Conservation (phyloP, 2,113 vertebrate species). For the Lophius piscatorius region DNA sequence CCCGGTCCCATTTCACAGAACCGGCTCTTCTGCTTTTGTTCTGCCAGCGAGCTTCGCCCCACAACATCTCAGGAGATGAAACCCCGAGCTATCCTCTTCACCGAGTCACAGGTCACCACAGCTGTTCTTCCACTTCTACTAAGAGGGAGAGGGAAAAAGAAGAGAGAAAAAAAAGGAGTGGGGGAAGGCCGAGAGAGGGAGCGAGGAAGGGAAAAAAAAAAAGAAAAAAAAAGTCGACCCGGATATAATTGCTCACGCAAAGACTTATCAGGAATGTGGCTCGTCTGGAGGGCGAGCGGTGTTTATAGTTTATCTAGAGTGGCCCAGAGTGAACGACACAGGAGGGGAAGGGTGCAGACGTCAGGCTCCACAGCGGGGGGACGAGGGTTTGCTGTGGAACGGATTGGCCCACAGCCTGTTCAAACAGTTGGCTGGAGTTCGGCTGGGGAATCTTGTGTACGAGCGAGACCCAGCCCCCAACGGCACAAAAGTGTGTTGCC, state of each 20-base stretch:
- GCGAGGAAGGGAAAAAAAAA: background rate
- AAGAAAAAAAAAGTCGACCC: slow-evolving; percentile 63
- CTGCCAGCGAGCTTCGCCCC: slow-evolving; percentile 9
- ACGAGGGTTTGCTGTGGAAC: slow-evolving; percentile 53
- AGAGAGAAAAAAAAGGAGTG: slow-evolving; percentile 4
- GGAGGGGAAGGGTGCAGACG: slow-evolving; percentile 4
- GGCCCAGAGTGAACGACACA: slow-evolving; percentile 48
- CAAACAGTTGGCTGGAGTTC: slow-evolving; percentile 61
- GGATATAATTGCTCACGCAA: slow-evolving; percentile 77
- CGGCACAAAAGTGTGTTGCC: slow-evolving; percentile 5
- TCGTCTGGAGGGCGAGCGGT: slow-evolving; percentile 60
- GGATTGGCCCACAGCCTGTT: slow-evolving; percentile 61
- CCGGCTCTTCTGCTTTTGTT: slow-evolving; percentile 41
- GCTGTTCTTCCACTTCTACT: slow-evolving; percentile 63
- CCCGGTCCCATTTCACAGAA: slow-evolving; percentile 18
- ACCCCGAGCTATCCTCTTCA: background rate
- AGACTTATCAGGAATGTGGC: slow-evolving; percentile 75
- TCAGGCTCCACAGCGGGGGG: slow-evolving; percentile 6
- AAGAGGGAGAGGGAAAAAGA: slow-evolving; percentile 4
- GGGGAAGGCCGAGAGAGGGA: slow-evolving; percentile 8
- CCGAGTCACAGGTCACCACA: slow-evolving; percentile 58
- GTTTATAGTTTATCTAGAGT: slow-evolving; percentile 75
- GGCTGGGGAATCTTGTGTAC: slow-evolving; percentile 55
- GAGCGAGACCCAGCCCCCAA: slow-evolving; percentile 33
- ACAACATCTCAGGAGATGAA: slow-evolving; percentile 30